These are phyloP conservation scores for Metallyticus violacea DNA, from an alignment of 2,888 invertebrate genomes.

Conservation along the genomic window DNA sequence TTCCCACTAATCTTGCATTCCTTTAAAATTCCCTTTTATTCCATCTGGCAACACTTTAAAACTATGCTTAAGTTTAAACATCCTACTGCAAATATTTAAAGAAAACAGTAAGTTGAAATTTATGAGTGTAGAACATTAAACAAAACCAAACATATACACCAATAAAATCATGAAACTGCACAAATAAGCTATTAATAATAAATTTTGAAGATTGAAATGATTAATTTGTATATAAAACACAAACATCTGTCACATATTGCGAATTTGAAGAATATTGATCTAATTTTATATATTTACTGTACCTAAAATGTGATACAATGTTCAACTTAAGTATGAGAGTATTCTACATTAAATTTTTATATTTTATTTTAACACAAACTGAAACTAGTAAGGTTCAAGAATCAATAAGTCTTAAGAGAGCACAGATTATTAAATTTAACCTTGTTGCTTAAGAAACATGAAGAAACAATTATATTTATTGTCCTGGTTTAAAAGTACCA, in stretches of 20 bases:
- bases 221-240: not conserved
- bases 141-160: not conserved
- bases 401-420: not conserved
- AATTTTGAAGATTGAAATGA: too few relatives aligned
- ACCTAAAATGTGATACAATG: not conserved
- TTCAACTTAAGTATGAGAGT: not conserved
- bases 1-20: not conserved
- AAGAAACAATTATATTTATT: not conserved
- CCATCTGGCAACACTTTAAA: not conserved
- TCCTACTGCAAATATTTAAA: too few relatives aligned
- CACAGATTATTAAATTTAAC: not conserved
- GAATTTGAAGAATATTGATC: not conserved
- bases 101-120: too few relatives aligned
- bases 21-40: not conserved
- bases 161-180: too few relatives aligned
- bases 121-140: too few relatives aligned
- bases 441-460: not conserved
- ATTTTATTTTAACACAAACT: not conserved
- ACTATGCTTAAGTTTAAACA: too few relatives aligned
- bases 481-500: not conserved
- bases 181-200: too few relatives aligned
- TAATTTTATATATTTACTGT: not conserved
- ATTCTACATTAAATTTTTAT: not conserved
- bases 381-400: not conserved
- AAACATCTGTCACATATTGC: not conserved